These are phyloP conservation scores for Pipistrellus pygmaeus DNA, from an alignment of 2,797 vertebrate genomes.

Conservation along the genomic window DNA sequence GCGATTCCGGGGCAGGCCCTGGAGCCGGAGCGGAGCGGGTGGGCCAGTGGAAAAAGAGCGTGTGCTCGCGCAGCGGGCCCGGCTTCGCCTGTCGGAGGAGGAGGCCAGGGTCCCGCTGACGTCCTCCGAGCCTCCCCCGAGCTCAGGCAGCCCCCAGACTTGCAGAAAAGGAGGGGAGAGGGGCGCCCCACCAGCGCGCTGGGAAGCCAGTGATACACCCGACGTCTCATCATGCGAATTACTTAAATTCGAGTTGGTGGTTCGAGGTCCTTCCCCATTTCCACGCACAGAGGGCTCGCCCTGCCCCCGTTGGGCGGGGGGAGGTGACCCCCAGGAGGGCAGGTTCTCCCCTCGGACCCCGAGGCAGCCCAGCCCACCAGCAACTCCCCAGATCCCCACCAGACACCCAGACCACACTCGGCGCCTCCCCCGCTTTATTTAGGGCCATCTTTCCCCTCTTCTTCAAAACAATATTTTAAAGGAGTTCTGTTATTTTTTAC, in stretches of 20 bases:
- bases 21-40: not conserved
- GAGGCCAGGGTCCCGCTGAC: not conserved
- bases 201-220: not conserved
- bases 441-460: not conserved
- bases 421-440: not conserved
- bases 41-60: not conserved
- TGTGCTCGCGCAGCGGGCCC: accelerated
- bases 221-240: constrained; percentile 38
- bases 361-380: not conserved
- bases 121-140: accelerated
- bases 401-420: not conserved
- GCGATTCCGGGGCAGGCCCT: not conserved
- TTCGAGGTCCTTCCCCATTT: constrained; percentile 28
- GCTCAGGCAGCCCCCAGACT: not conserved
- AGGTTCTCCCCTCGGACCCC: not conserved
- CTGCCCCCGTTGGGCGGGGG: not conserved
- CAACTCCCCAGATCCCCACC: not conserved
- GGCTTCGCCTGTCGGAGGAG: constrained; percentile 34
- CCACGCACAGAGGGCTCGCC: constrained; percentile 53
- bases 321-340: not conserved
- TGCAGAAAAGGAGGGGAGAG: not conserved
- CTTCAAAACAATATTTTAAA: constrained; percentile 49
- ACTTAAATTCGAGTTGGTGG: constrained; percentile 37
- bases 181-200: not conserved
- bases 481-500: constrained; percentile 51